Evolutionary conservation across 2,888 invertebrate genomes (phyloP).

Genomic region (Danaus chrysippus): DNA sequence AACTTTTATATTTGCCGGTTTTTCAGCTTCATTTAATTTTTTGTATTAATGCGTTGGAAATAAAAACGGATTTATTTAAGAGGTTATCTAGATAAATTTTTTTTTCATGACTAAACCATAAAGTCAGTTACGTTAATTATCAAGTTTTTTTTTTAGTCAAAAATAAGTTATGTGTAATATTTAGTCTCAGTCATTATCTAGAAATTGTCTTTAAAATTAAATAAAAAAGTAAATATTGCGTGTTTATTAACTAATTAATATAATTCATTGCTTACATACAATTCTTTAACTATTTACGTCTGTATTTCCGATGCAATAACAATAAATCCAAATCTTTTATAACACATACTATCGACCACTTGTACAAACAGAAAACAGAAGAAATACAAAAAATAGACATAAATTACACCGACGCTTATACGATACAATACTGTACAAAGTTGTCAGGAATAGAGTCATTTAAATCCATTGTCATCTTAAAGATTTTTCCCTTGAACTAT

Average conservation of each 20-base stretch:
- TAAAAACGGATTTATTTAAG: not conserved
- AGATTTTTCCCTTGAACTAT: conserved; percentile 47
- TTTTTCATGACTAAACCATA: no score
- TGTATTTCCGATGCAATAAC: not conserved
- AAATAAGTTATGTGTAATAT: no score
- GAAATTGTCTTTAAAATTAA: no score
- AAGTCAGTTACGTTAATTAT: not conserved
- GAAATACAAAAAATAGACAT: conserved; percentile 50
- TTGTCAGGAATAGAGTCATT: conserved; percentile 70
- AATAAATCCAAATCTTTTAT: conserved; percentile 12
- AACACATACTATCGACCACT: conserved; percentile 43
- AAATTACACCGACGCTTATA: conserved; percentile 58
- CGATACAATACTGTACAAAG: conserved; percentile 54
- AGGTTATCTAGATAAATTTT: no score
- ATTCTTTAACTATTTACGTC: no score
- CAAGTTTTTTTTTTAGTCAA: conserved; percentile 7
- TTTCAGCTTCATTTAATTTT: not conserved
- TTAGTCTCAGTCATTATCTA: no score
- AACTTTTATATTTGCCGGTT: not conserved
- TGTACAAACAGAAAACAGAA: conserved; percentile 60
- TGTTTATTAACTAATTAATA: no score
- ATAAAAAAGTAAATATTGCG: no score
- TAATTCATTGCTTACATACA: no score
- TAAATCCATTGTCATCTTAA: conserved; percentile 70
- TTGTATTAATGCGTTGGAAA: not conserved